Conservation (phyloP, 2,113 vertebrate species). For the Corynorhinus townsendii region DNA sequence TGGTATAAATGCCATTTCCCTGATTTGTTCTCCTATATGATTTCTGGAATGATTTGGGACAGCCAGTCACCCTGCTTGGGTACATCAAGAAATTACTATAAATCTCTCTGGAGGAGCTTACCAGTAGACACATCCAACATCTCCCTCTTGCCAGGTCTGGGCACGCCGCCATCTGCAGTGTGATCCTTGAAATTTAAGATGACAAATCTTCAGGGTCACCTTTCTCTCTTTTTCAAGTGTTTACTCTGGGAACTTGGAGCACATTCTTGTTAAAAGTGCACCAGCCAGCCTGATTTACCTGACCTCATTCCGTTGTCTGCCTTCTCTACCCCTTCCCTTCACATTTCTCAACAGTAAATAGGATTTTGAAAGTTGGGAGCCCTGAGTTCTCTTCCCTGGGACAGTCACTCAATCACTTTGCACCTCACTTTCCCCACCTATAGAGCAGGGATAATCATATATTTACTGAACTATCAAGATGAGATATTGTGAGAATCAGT, state of each 20-base stretch:
- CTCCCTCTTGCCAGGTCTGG: slow-evolving; percentile 50
- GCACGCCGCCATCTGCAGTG: slow-evolving; percentile 28
- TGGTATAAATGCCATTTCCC: slow-evolving; percentile 43
- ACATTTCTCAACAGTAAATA: background rate
- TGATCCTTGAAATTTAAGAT: slow-evolving; percentile 55
- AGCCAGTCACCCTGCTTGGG: slow-evolving; percentile 52
- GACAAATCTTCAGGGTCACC: slow-evolving; percentile 66
- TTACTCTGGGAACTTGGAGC: background rate
- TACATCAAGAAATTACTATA: slow-evolving; percentile 64
- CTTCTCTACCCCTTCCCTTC: background rate
- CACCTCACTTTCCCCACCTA: background rate
- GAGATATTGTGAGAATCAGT: background rate
- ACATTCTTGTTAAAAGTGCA: background rate
- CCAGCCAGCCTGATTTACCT: background rate
- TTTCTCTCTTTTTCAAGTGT: slow-evolving; percentile 40
- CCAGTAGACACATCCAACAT: slow-evolving; percentile 9
- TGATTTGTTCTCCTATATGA: slow-evolving; percentile 48
- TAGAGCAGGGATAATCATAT: background rate
- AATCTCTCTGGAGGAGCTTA: slow-evolving; percentile 44
- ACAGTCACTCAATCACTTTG: background rate
- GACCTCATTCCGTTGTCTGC: background rate
- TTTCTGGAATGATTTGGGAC: slow-evolving; percentile 58
- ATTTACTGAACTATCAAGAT: background rate
- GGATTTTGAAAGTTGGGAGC: background rate
- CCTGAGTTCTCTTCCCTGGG: background rate